Evolutionary conservation across 2,797 vertebrate genomes (phyloP).

Genomic region (Alosa sapidissima): DNA sequence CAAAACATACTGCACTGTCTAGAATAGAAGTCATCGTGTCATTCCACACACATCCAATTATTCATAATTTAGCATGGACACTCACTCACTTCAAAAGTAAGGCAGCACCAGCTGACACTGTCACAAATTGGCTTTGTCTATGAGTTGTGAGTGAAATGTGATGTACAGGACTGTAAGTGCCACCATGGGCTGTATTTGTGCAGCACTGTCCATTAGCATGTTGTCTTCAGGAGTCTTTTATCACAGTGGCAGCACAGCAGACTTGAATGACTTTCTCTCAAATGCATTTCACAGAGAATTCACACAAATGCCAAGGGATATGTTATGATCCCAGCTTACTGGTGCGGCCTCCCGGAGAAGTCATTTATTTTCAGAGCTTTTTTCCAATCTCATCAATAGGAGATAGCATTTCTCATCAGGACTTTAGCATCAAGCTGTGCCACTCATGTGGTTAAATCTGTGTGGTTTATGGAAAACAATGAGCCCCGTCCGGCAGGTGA

Average conservation of each 20-base stretch:
- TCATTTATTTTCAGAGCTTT: neutral
- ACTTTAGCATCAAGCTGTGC: neutral
- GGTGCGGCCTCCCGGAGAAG: neutral
- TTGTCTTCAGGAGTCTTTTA: neutral
- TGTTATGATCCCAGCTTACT: neutral
- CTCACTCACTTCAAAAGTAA: neutral
- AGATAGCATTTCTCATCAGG: neutral
- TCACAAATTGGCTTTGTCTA: neutral
- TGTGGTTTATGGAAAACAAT: constrained; percentile 48
- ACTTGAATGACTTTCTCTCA: neutral
- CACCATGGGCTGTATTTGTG: neutral
- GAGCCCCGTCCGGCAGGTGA: constrained; percentile 61
- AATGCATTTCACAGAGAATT: neutral
- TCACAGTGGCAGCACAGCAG: neutral
- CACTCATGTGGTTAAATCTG: constrained; percentile 27
- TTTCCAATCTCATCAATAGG: neutral
- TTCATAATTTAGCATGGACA: neutral
- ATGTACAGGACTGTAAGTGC: neutral
- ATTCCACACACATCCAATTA: neutral
- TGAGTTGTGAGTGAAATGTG: neutral
- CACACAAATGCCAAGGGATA: neutral
- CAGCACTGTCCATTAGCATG: neutral
- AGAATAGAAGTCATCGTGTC: neutral
- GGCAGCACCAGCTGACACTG: neutral
- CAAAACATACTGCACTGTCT: neutral